Percentiles rank a stretch among this genome's conserved stretches.
Conservation (phyloP, 2,797 vertebrate species). For the Pseudochirops cupreus region DNA sequence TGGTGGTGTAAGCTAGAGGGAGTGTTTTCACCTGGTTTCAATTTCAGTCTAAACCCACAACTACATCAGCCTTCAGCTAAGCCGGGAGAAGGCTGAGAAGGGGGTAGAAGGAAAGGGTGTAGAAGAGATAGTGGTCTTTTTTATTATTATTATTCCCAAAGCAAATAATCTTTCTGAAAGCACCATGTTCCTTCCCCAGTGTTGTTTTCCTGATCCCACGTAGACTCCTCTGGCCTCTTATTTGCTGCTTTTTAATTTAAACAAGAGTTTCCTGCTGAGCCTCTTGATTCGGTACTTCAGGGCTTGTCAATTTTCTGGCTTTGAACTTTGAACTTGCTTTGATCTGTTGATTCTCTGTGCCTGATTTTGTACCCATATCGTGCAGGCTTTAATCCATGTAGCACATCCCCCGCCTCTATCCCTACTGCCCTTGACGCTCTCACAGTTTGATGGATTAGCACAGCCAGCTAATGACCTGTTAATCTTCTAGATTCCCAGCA, state of each 20-base stretch:
- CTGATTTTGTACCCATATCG: neutral
- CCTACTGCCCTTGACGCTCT: neutral
- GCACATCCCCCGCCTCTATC: neutral
- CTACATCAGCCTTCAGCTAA: neutral
- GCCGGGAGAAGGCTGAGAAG: neutral
- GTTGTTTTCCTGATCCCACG: neutral
- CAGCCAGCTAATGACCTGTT: neutral
- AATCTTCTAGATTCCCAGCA: neutral
- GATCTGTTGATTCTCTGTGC: neutral
- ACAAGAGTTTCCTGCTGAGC: neutral
- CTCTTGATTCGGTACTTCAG: neutral
- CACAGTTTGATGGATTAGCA: neutral
- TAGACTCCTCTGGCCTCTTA: neutral
- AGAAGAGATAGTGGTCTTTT: neutral
- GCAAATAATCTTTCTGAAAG: neutral
- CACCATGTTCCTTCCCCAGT: neutral
- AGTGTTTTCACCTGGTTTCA: neutral
- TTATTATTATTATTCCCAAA: neutral
- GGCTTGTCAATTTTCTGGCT: neutral
- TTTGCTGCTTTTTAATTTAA: neutral
- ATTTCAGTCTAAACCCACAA: neutral
- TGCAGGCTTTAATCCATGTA: neutral
- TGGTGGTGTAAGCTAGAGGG: neutral
- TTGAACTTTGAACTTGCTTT: conserved; percentile 1
- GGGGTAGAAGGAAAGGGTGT: neutral